Conservation (phyloP, 2,797 vertebrate genomes). For the Eospalax fontanierii region DNA sequence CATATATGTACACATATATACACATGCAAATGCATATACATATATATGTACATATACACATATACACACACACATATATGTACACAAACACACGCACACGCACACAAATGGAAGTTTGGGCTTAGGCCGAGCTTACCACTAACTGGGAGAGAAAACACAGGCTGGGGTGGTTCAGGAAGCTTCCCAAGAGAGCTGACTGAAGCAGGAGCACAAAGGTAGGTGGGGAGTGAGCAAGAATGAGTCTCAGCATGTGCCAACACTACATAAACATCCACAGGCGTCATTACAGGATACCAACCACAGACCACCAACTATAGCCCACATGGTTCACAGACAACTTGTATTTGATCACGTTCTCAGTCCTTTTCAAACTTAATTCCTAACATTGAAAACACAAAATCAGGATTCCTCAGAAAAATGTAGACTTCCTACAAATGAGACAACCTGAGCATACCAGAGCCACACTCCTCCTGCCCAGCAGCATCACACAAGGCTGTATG, state of each 20-base stretch:
- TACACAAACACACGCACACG: too few relatives aligned
- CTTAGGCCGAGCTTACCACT: neutral
- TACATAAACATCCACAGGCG: accelerated
- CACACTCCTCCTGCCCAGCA: neutral
- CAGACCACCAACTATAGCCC: neutral
- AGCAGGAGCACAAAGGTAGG: neutral
- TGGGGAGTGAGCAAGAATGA: neutral
- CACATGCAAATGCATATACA: neutral
- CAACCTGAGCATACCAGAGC: neutral
- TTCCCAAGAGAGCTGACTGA: neutral
- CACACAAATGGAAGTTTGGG: neutral
- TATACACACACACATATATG: too few relatives aligned
- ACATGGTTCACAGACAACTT: neutral
- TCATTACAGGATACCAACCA: neutral
- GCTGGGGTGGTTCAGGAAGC: neutral
- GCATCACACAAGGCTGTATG: neutral
- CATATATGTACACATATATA: neutral
- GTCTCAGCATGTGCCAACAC: neutral
- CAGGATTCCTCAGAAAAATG: neutral
- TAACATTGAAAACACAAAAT: neutral
- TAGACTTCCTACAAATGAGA: neutral
- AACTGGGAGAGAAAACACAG: neutral
- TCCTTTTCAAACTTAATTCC: neutral
- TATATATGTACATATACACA: neutral
- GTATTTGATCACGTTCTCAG: neutral